These are phyloP conservation scores for Spisula subtruncata DNA, from an alignment of 2,888 invertebrate genomes.

Conservation along the genomic window DNA sequence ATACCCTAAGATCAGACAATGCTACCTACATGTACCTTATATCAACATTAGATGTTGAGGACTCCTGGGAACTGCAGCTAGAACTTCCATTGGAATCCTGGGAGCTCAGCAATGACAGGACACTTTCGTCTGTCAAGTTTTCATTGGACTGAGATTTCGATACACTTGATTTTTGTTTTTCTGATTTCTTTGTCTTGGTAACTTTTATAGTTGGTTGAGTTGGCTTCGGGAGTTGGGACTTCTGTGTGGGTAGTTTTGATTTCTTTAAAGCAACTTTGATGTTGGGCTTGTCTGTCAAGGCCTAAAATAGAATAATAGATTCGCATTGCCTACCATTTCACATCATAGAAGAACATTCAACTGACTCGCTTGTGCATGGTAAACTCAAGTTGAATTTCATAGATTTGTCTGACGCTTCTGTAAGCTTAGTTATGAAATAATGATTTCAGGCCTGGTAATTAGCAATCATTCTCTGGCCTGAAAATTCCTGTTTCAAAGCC, in stretches of 20 bases:
- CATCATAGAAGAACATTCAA: too few species aligned
- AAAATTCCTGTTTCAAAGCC: too few species aligned
- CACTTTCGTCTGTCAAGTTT: conserved; percentile 57
- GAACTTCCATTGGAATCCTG: conserved; percentile 59
- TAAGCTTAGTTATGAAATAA: too few species aligned
- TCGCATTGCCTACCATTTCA: too few species aligned
- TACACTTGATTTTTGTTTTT: conserved; percentile 41
- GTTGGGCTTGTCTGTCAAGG: conserved; percentile 72
- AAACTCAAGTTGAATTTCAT: too few species aligned
- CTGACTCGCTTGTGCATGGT: too few species aligned
- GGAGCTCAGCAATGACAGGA: conserved; percentile 61
- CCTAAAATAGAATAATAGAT: conserved; percentile 52
- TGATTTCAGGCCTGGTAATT: too few species aligned
- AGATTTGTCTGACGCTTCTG: too few species aligned
- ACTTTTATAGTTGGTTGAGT: conserved; percentile 42
- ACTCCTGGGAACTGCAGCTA: conserved; percentile 71
- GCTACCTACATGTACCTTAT: conserved; percentile 56
- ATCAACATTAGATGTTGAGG: conserved; percentile 43
- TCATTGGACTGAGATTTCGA: conserved; percentile 52
- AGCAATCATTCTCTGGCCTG: too few species aligned
- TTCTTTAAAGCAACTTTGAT: conserved; percentile 72
- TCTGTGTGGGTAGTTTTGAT: conserved; percentile 60
- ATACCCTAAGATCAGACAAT: background rate
- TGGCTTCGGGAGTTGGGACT: conserved; percentile 50
- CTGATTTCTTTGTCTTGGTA: conserved; percentile 62